Percentiles rank a stretch among this genome's conserved stretches.
Conservation (phyloP, 2,888 invertebrate genomes). For the Ashinkailepas kermadecensis region DNA sequence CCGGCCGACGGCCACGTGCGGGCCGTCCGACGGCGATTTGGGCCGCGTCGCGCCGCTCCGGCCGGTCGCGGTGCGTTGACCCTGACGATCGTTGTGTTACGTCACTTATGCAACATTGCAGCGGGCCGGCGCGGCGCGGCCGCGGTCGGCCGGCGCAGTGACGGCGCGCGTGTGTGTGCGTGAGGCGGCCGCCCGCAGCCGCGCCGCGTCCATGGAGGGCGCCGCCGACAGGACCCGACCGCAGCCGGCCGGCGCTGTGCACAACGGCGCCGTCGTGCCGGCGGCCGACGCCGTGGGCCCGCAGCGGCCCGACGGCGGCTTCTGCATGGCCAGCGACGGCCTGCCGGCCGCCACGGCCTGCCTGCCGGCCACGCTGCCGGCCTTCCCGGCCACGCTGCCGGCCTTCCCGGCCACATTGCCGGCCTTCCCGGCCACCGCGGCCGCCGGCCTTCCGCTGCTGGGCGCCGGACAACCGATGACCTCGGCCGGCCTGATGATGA, state of each 20-base stretch:
- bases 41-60: neutral
- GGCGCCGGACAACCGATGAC: no score
- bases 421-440: neutral
- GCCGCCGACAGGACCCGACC: neutral
- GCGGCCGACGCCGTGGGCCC: neutral
- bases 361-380: neutral
- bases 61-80: neutral
- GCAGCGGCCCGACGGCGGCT: neutral
- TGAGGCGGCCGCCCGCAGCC: neutral
- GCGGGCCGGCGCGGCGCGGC: neutral
- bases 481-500: neutral
- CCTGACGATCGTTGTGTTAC: neutral
- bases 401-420: neutral
- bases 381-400: neutral
- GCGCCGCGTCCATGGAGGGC: neutral
- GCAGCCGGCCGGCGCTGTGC: neutral
- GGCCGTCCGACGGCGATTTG: neutral
- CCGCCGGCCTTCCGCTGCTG: neutral
- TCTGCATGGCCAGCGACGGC: neutral
- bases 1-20: no score
- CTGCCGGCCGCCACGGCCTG: neutral
- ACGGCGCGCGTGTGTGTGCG: neutral
- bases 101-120: slow-evolving; percentile 23
- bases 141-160: neutral
- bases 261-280: neutral